Base-by-base conservation (phyloP, 2,797 vertebrate genomes). In the Carduelis carduelis region DNA sequence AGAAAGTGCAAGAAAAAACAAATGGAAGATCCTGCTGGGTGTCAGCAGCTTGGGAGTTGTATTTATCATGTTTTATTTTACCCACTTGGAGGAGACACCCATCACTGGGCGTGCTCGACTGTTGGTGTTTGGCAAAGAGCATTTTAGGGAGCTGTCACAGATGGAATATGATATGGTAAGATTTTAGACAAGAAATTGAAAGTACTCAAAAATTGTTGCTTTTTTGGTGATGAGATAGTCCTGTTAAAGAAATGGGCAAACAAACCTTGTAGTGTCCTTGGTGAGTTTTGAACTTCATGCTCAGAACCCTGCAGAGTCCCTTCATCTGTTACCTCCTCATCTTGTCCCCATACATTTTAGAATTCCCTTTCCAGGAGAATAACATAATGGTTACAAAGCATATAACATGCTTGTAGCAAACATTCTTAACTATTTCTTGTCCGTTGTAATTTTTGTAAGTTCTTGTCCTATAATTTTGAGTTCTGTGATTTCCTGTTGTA, bases 51-150 rank as follows among this genome's bases (percentile, higher is more conserved):
- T 98, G 23, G 97, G 98, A 96, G 91, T 98, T 91, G 90, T 99
- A 6, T 96, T 98, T 80, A 75, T 98, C 9, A 46, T 99, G 34
- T 98, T 99, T 92, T 98, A 99, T 96, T 98, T 98, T 93, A 99
- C 99, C 49, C 98, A 99, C 97, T 96, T 99, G 97, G 99, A 99
- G 77, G 98, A 99, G 95, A 98, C 98, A 22, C 99, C 99, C 1
- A 49, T 99, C 96, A 99, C 99, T 1, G 99, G 99, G 65, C 98
- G 99, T 3, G 97, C 96, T 47, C 99, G 99, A 35, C 98, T 99
- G 47, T 93, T 99, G 63, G 97, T 99, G 71, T 98, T 99, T 97
- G 98, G 97, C 95, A 98, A 97, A 72, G 98, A 99, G 55, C 98
- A 98, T 92, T 99, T 98, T 96, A 97, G 98, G 96, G 97, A 99